Base-by-base conservation (phyloP, 2,113 vertebrate genomes). In the Phalacrocorax pelagicus region DNA sequence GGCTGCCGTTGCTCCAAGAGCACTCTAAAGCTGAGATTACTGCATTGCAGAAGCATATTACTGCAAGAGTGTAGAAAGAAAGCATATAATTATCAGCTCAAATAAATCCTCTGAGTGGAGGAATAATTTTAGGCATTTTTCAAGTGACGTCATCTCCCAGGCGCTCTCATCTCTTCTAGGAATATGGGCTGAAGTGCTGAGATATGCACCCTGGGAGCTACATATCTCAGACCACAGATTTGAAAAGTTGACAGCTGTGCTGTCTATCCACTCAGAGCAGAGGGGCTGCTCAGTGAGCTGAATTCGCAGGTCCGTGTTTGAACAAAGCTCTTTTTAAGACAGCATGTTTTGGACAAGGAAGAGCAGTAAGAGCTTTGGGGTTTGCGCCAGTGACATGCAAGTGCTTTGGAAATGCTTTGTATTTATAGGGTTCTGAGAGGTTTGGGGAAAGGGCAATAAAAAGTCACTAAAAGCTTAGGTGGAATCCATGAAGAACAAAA, bases 51-150 rank as follows among this genome's bases (percentile, higher is more conserved):
- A 93, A 93, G 10, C 3, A 16, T 19, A 55, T 75, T 82, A 21
- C 49, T 59, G 65, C 73, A 84, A 55, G 24, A 38, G 61, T 13
- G 18, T 29, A 54, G 81, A 89, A 75, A 69, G 52, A 71, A 87
- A 92, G 27, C 26, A 8, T 51, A 47, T 66, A 20, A 57, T 71
- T 86, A 74, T 79, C 44, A 40, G 78, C 85, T 75, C 73, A 89
- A 91, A 85, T 61, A 92, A 85, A 87, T 90, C 81, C 44, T 69
- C 19, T 57, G 58, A 34, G n/a, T 66, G 40, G 62, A 86, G 38
- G 32, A 88, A 77, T 77, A 42, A 72, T 80, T 93, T 62, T 30
- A 58, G 71, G 9, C n/a, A 36, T 90, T 92, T 90, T 89, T 87
- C 38, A 61, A 89, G 54, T 47, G 58, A 89, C 85, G 34, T 75